Evolutionary conservation across 2,888 invertebrate genomes (phyloP).

Genomic region (Esperia sulphurella): DNA sequence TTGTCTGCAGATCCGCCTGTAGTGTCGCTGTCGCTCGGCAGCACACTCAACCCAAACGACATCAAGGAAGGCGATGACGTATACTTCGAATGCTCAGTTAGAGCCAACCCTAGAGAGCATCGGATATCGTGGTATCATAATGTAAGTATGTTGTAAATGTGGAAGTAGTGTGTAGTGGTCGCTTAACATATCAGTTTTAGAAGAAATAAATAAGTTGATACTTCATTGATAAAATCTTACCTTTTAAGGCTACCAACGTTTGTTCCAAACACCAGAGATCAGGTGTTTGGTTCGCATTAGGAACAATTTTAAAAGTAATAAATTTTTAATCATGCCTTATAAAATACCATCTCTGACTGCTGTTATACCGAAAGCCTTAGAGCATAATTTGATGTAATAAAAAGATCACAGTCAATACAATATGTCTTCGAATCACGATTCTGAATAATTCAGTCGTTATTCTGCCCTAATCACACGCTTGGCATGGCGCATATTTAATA

Average conservation of each 20-base stretch:
- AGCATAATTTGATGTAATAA: not conserved
- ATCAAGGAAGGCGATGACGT: constrained; percentile 95
- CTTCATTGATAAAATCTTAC: too few species aligned
- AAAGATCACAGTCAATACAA: not conserved
- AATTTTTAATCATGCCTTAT: too few species aligned
- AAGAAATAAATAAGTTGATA: too few species aligned
- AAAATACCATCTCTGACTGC: too few species aligned
- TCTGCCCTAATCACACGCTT: not conserved
- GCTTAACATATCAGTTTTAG: not conserved
- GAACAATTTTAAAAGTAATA: too few species aligned
- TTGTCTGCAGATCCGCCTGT: constrained; percentile 86
- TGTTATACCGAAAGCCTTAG: too few species aligned
- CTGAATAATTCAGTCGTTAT: constrained; percentile 1
- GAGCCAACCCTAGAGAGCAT: constrained; percentile 90
- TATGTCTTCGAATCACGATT: not conserved
- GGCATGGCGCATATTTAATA: not conserved
- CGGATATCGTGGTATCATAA: constrained; percentile 94
- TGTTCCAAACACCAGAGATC: too few species aligned
- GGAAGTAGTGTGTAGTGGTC: not conserved
- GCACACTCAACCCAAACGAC: constrained; percentile 90
- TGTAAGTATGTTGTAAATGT: constrained; percentile 80
- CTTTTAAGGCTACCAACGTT: too few species aligned
- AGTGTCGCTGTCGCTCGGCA: constrained; percentile 89
- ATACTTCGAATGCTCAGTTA: constrained; percentile 92
- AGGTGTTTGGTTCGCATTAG: too few species aligned